These are phyloP conservation scores for Coptotermes formosanus DNA, from an alignment of 1,140 invertebrate genomes.

Conservation along the genomic window DNA sequence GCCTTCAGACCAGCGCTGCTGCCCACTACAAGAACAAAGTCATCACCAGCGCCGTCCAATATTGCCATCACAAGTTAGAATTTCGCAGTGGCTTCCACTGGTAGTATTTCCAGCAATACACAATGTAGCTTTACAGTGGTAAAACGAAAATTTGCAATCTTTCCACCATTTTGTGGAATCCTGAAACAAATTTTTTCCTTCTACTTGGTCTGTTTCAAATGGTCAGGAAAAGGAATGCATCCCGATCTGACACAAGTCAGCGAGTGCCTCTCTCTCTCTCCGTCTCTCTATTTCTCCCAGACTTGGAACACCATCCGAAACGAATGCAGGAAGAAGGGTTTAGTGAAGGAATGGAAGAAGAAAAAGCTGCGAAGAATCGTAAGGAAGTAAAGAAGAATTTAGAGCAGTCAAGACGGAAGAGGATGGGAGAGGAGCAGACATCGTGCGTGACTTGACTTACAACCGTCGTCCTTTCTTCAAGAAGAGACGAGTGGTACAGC, in stretches of 20 bases:
- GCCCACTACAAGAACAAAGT: no score
- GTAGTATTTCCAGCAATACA: not conserved
- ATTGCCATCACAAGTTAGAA: no score
- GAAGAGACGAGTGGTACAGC: not conserved
- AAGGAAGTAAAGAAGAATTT: not conserved
- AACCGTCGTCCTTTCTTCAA: not conserved
- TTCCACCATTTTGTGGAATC: not conserved
- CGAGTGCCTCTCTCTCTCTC: not conserved
- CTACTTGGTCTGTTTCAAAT: slow-evolving; percentile 15
- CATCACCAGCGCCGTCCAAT: no score
- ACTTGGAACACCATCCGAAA: no score
- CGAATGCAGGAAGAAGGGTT: not conserved
- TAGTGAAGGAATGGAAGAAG: not conserved
- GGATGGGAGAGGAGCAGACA: not conserved
- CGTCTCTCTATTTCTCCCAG: no score
- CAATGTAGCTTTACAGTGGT: not conserved
- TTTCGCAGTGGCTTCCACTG: not conserved
- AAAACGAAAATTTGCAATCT: not conserved
- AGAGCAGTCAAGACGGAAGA: not conserved
- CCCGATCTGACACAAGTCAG: not conserved
- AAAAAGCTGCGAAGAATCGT: not conserved
- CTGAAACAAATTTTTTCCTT: slow-evolving; percentile 13
- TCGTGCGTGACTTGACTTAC: not conserved
- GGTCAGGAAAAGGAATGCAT: not conserved
- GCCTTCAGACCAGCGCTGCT: no score